Base-by-base conservation (phyloP, 2,888 invertebrate species). In the Trachelus troglodyta region DNA sequence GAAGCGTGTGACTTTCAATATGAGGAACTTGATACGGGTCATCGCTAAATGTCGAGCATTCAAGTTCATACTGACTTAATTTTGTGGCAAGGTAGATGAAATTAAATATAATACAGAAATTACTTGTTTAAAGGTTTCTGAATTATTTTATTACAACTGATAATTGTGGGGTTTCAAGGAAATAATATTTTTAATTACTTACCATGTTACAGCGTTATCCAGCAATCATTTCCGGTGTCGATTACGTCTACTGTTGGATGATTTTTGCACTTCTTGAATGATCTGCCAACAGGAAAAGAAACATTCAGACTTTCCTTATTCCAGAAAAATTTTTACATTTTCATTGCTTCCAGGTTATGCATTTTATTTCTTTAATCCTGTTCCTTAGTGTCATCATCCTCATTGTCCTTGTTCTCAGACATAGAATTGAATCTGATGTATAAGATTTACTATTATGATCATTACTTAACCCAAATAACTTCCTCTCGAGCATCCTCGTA, bases 251-350 rank as follows among this genome's bases (percentile, higher is more conserved):
- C 31, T 73, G 73, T 77, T 31, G 56, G 37, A 56, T 6, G 56
- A 77, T 11, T 33, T 31, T 15, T 74, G 77, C 69, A 69, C 69
- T 23, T 77, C 77, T 68, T 31, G 69, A 74, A 77, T 77, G 71
- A 77, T 77, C 77, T 77, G 77, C 12, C 34, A 76, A 31, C 15
- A n/a, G 34, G 35, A 73, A 73, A 23, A 15, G 12, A 73, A 33
- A 12, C 12, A 40, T 56, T 69, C 34, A 11, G 15, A 69, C 56
- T 56, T 56, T 56, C 56, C 56, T 23, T 56, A 56, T 56, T 56
- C 2, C 23, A 56, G 56, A 56, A 56, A 56, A 9, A 56, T 2
- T 6, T 9, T 6, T 56, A 56, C 56, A 56, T 56, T 56, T 56
- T 56, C 56, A 56, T 56, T 56, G 56, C 56, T 56, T 56, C 56